Percentiles rank a stretch among this genome's conserved stretches.
phyloP scores from a whole-genome alignment of 2,113 vertebrate species.

The Calypte anna region DNA sequence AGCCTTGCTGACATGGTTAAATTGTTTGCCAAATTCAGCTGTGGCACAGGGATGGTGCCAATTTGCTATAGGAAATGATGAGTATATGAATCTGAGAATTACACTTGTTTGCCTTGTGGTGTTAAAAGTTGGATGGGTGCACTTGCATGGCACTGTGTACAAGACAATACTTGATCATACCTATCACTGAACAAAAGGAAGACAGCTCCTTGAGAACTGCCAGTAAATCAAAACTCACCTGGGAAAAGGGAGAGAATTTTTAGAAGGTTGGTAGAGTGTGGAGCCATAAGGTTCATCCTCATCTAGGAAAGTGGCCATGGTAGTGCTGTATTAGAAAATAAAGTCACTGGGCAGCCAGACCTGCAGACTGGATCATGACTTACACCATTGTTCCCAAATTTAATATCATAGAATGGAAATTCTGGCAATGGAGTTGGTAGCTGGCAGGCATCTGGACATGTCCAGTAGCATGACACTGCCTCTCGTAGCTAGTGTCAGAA shows the following conservation, averaged over 20 bases:
- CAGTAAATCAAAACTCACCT: not conserved
- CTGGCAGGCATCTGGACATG: not conserved
- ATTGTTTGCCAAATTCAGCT: not conserved
- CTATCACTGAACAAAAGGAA: rapidly evolving
- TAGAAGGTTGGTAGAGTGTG: not conserved
- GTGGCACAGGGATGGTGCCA: not conserved
- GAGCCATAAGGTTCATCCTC: not conserved
- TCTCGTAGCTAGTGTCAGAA: not conserved
- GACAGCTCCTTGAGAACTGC: not conserved
- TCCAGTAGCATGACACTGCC: not conserved
- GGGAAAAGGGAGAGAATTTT: not conserved
- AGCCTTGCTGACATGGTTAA: not conserved
- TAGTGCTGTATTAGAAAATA: not conserved
- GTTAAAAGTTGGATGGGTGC: not conserved
- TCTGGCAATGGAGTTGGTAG: not conserved
- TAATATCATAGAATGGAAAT: not conserved
- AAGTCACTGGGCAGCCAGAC: not conserved
- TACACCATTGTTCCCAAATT: not conserved
- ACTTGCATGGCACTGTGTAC: not conserved
- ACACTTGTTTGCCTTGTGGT: not conserved
- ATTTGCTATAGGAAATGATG: not conserved
- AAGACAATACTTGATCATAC: not conserved
- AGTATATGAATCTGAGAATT: not conserved
- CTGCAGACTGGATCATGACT: not conserved
- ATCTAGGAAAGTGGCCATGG: not conserved